Evolutionary conservation across 2,113 vertebrate genomes (phyloP).

Genomic region (Callorhinus ursinus): DNA sequence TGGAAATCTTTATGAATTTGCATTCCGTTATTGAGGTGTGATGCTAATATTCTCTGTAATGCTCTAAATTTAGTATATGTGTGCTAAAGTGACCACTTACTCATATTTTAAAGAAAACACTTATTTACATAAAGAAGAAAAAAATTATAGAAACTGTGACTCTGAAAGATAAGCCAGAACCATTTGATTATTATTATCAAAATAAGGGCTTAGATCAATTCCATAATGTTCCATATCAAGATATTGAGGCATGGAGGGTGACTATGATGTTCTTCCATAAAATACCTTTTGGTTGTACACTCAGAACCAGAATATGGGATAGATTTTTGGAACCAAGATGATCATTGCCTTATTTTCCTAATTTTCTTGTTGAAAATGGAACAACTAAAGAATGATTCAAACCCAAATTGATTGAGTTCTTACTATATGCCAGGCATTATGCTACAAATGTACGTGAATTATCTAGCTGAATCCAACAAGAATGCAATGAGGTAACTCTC

Average conservation of each 20-base stretch:
- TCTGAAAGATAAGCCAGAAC: not conserved
- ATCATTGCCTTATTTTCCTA: not conserved
- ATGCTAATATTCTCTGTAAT: not conserved
- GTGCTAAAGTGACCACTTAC: not conserved
- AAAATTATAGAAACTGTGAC: not conserved
- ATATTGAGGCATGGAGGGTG: not conserved
- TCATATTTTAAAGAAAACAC: not conserved
- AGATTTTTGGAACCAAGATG: not conserved
- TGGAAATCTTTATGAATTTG: not conserved
- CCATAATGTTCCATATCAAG: not conserved
- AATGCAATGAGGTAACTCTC: not conserved
- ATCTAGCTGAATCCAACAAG: not conserved
- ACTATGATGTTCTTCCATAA: not conserved
- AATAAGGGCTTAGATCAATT: not conserved
- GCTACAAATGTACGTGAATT: not conserved
- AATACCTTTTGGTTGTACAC: not conserved
- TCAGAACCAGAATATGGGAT: not conserved
- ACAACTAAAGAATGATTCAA: not conserved
- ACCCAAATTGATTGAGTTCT: not conserved
- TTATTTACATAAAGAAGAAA: not conserved
- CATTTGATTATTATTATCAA: not conserved
- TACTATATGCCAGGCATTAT: not conserved
- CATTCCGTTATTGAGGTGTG: not conserved
- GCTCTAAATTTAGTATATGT: not conserved
- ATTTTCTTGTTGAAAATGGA: constrained; percentile 8